A percentile compares a stretch with the other conserved stretches of the same genome.
Conservation (phyloP, 2,797 vertebrate genomes). For the Crax fasciolata region DNA sequence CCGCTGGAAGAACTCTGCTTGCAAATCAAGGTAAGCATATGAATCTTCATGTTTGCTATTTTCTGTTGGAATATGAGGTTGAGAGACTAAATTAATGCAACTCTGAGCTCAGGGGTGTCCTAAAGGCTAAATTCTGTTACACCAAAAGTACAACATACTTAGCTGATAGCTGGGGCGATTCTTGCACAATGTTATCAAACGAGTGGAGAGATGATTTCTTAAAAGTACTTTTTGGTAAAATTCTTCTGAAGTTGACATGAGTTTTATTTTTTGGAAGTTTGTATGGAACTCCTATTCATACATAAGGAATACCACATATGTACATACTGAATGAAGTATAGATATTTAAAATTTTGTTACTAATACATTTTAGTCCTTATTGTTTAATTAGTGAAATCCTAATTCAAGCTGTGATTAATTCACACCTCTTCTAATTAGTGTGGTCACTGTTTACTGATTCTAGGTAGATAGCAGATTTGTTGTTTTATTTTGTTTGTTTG, state of each 20-base stretch:
- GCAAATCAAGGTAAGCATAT: slow-evolving; percentile 92
- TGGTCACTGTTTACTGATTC: neutral
- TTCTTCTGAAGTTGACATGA: neutral
- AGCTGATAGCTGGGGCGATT: neutral
- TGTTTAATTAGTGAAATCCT: neutral
- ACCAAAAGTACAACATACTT: neutral
- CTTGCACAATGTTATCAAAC: neutral
- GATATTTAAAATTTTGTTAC: neutral
- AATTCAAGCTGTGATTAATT: neutral
- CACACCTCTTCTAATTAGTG: neutral
- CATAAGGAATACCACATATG: neutral
- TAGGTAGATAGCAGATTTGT: neutral
- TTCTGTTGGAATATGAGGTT: neutral
- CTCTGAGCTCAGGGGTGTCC: neutral
- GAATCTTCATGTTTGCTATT: neutral
- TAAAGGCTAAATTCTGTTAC: neutral
- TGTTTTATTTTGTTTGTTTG: neutral
- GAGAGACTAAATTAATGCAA: neutral
- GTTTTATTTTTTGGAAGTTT: neutral
- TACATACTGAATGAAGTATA: neutral
- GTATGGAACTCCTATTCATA: neutral
- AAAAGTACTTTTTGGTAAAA: neutral
- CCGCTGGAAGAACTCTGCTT: slow-evolving; percentile 97
- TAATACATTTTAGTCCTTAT: neutral
- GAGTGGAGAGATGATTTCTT: neutral